Evolutionary conservation across 2,888 invertebrate genomes (phyloP).

Genomic region (Piscicola geometra): DNA sequence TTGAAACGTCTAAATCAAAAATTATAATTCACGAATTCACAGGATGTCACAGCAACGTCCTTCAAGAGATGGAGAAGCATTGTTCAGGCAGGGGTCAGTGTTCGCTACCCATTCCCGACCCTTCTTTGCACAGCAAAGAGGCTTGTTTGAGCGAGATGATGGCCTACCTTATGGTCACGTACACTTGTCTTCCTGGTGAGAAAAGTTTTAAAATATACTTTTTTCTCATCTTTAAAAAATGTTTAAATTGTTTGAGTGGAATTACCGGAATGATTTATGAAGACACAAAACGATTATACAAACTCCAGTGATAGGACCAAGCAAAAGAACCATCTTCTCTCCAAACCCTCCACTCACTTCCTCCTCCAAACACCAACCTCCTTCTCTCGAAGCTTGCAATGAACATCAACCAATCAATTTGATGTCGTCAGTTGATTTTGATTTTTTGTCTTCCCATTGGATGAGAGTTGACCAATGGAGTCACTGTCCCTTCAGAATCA

Average conservation of each 20-base stretch:
- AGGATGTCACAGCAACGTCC: conserved; percentile 42
- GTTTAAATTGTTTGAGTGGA: neutral
- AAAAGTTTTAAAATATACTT: too few species aligned
- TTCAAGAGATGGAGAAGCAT: conserved; percentile 39
- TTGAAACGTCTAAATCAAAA: too few species aligned
- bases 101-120: conserved; percentile 40
- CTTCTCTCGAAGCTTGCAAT: conserved; percentile 37
- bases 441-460: conserved; percentile 35
- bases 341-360: neutral
- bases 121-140: conserved; percentile 37
- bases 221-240: neutral
- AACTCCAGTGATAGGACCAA: neutral
- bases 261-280: too few species aligned
- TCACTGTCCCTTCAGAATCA: conserved; percentile 36
- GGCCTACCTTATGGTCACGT: conserved; percentile 42
- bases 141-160: conserved; percentile 42
- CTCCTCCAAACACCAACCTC: too few species aligned
- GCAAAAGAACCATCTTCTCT: neutral
- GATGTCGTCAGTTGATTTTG: conserved; percentile 11
- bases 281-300: too few species aligned
- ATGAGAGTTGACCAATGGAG: conserved; percentile 29
- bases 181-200: conserved; percentile 42
- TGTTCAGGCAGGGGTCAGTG: conserved; percentile 42
- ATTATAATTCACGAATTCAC: too few species aligned
- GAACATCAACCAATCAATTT: conserved; percentile 14